Base-by-base conservation (phyloP, 2,888 invertebrate genomes). In the Scelioninae gen. 1 region DNA sequence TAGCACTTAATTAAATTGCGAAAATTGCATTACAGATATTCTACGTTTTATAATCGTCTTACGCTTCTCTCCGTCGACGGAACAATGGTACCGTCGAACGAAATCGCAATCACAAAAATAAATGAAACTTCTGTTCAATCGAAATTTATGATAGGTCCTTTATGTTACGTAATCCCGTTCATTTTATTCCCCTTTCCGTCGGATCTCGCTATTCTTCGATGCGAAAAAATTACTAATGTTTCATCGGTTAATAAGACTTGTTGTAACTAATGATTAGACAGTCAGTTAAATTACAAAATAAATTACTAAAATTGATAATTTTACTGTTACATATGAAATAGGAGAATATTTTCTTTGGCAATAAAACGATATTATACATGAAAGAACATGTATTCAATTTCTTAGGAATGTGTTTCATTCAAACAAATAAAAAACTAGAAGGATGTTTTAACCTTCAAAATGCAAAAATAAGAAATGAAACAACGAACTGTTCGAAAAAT, bases 1-100 rank as follows among this genome's bases (percentile, higher is more conserved):
- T 81, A 71, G 78, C 81, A 66, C 81, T 78, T 83, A 85, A 85
- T 85, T 82, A 80, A 79, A 83, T 85, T 85, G 81, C 62, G 75
- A 78, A 81, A 79, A 81, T 83, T 77, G 76, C 78, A 85, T 85
- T 85, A 84, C 82, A 80, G 74, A 81, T 78, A 74, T 80, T 72
- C 72, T 16, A 68, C 76, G 80, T 80, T 80, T 76, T 76, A 72
- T 83, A 83, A 83, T 83, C 83, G 68, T 74, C 80, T 83, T 83
- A 83, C 23, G 62, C 62, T 51, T 45, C 45, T 53, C 66, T 38
- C 34, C 45, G 51, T 38, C 53, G 58, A 32, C 29, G 53, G 74
- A 74, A 82, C 82, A 75, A 75, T 72, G 55, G 38, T 16, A 43
- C 53, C 62, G 38, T 15, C 16, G 45, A 75, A 58, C 69, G 31